Base-by-base conservation (phyloP, 2,113 vertebrate genomes). In the Zosterops lateralis region DNA sequence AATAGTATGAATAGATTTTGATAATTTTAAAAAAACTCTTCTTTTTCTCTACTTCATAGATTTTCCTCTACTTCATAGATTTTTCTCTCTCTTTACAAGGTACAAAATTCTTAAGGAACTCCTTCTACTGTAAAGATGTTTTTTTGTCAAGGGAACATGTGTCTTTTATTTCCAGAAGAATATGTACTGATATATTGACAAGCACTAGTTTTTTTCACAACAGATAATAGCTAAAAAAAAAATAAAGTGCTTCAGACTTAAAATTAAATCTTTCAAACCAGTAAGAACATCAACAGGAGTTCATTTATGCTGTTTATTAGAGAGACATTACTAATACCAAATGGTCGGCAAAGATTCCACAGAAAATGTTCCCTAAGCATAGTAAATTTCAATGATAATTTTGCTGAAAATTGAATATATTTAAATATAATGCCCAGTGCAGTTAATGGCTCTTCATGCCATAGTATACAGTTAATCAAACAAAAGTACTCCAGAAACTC, bases 141-240 rank as follows among this genome's bases (percentile, higher is more conserved):
- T 44, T 64, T 64, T 40, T 76, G 15, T 58, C 20, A 58, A 81
- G 29, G 6, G 12, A 81, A 47, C 26, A 58, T 10, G 3, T 68
- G 29, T 64, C 47, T 94, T 58, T 64, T 80, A 34, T 90, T 90
- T 91, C 45, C 26, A 54, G 77, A 89, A 90, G 8, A 36, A 51
- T 78, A 66, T 54, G 67, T 38, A 86, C 19, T 47, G 6, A 4
- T 75, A 54, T 32, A 71, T 47, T 75, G 58, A 40, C 25, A 57
- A 53, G 17, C 14, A 38, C 34, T 10, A 22, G 14, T 62, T 57
- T 82, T 79, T 87, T 73, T 91, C 58, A 70, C 44, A 70, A 45
- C 53, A 75, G 60, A 44, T 64, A 86, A 61, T 40, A 73, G 28
- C 19, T 48, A 44, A 61, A 64, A 78, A 64, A 56, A 58, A 10